Evolutionary conservation across 1,140 invertebrate genomes (phyloP).

Genomic region (Saccostrea cuccullata): DNA sequence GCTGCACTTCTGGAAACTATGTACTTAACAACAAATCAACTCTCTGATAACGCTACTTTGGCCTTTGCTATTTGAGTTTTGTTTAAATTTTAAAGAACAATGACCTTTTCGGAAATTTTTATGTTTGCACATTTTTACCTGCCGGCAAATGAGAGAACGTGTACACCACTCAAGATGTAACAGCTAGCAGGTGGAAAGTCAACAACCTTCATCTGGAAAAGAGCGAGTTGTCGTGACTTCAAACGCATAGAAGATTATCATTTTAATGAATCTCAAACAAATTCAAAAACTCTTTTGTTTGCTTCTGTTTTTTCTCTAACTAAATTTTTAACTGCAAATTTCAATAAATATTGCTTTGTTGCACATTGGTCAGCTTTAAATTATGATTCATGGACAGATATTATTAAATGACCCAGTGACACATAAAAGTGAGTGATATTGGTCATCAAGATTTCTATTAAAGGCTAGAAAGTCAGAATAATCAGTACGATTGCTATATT

Average conservation of each 20-base stretch:
- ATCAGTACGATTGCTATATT: not conserved
- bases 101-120: slow-evolving; percentile 11
- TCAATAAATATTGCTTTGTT: too few relatives aligned
- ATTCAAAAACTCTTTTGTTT: not conserved
- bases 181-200: slow-evolving; percentile 20
- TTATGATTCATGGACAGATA: not conserved
- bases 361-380: not conserved
- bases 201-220: slow-evolving; percentile 23
- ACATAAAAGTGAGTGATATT: not conserved
- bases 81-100: not conserved
- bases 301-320: too few relatives aligned
- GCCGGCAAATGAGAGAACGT: slow-evolving; percentile 6
- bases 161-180: slow-evolving; percentile 11
- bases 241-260: not conserved
- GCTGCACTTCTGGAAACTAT: not conserved
- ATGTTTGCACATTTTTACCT: slow-evolving; percentile 17
- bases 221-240: not conserved
- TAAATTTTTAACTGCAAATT: too few relatives aligned
- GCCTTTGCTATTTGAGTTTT: not conserved
- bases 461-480: not conserved
- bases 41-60: slow-evolving; percentile 3
- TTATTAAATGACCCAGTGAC: not conserved
- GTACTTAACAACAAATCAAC: not conserved
- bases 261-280: not conserved
- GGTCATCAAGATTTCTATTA: not conserved